A percentile compares a stretch with the other conserved stretches of the same genome.
Evolutionary conservation across 2,113 vertebrate species (phyloP).

Genomic region (Casuarius casuarius): DNA sequence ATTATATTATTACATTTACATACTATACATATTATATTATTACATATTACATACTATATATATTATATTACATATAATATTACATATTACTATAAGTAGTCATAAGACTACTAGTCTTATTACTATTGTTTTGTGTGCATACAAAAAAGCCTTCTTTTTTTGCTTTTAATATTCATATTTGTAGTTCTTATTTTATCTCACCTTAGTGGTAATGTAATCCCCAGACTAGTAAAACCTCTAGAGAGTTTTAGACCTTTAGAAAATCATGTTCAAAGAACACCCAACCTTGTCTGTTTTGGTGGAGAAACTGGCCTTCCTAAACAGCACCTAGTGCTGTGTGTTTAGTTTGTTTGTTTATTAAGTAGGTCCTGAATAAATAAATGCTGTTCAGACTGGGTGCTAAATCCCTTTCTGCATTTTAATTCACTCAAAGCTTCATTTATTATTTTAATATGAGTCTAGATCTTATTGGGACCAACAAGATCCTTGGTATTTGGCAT

Average conservation of each 20-base stretch:
- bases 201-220: neutral
- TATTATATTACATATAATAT: too few species aligned
- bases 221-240: neutral
- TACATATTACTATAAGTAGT: too few species aligned
- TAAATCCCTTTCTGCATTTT: neutral
- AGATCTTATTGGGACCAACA: neutral
- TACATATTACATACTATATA: too few species aligned
- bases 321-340: neutral
- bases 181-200: neutral
- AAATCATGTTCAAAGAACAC: neutral
- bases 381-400: neutral
- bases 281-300: neutral
- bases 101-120: too few species aligned
- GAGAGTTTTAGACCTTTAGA: neutral
- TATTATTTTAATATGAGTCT: neutral
- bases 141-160: neutral
- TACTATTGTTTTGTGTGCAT: neutral
- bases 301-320: neutral
- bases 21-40: too few species aligned
- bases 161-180: neutral
- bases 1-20: too few species aligned
- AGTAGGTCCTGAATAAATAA: neutral
- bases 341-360: neutral
- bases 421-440: neutral
- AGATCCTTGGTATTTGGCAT: neutral